A percentile compares a stretch with the other conserved stretches of the same genome.
Conservation (phyloP, 2,888 invertebrate species). For the Ormyrus labotus region DNA sequence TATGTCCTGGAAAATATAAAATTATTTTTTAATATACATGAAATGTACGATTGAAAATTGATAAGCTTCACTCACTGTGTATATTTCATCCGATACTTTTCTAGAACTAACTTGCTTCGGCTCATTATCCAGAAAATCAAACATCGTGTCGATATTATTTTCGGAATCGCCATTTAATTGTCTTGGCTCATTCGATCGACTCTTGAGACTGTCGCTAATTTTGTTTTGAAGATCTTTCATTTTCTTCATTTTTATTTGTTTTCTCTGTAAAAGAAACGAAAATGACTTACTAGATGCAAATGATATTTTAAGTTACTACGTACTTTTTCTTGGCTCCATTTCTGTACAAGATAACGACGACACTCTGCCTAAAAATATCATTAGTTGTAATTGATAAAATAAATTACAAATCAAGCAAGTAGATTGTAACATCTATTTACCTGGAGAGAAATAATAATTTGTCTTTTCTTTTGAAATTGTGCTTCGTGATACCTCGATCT, state of each 20-base stretch:
- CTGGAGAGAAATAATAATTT: constrained; percentile 85
- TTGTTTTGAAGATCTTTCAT: constrained; percentile 77
- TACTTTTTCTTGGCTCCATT: constrained; percentile 77
- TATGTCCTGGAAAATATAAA: constrained; percentile 33
- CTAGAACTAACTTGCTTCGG: constrained; percentile 57
- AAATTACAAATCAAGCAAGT: background rate
- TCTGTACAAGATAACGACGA: constrained; percentile 85
- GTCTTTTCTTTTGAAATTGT: constrained; percentile 84
- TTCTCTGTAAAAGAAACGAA: constrained; percentile 3
- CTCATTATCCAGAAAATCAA: constrained; percentile 82
- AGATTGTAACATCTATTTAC: constrained; percentile 46
- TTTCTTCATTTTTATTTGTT: constrained; percentile 70
- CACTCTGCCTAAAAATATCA: constrained; percentile 78
- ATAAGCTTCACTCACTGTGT: constrained; percentile 58
- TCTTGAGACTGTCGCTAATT: constrained; percentile 64
- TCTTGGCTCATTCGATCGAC: background rate
- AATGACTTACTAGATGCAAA: background rate
- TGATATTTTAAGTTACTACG: constrained; percentile 53
- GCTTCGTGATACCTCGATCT: constrained; percentile 85
- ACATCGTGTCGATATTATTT: constrained; percentile 82
- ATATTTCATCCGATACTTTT: constrained; percentile 61
- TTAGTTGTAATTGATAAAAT: background rate
- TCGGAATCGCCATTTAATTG: constrained; percentile 73
- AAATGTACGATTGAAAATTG: background rate
- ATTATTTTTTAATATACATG: background rate